These are phyloP conservation scores for Stictonetta naevosa DNA, from an alignment of 2,113 vertebrate species.

Conservation along the genomic window DNA sequence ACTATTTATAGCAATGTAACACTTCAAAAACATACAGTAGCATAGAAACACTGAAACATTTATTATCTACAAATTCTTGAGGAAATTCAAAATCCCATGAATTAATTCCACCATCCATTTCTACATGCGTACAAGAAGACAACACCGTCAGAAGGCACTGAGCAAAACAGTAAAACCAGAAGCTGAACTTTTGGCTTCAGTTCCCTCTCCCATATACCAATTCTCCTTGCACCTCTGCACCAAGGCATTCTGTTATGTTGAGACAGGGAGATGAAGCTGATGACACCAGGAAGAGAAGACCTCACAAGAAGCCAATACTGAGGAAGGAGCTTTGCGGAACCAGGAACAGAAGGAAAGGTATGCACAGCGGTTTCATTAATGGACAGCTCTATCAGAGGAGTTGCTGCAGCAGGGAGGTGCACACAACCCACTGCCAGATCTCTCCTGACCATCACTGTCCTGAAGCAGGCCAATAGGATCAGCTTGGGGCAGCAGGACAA, in stretches of 20 bases:
- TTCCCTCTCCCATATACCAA: neutral
- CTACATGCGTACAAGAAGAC: accelerated
- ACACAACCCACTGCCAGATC: accelerated
- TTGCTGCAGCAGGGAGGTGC: neutral
- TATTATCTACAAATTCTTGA: accelerated
- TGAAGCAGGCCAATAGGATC: accelerated
- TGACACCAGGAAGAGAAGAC: neutral
- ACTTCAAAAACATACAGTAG: neutral
- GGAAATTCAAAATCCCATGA: neutral
- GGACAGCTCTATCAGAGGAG: neutral
- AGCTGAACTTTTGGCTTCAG: neutral
- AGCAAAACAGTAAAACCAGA: neutral
- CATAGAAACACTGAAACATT: neutral
- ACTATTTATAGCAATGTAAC: accelerated
- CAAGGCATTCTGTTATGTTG: accelerated
- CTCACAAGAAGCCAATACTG: accelerated
- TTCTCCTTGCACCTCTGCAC: neutral
- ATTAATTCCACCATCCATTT: neutral
- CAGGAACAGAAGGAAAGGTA: neutral
- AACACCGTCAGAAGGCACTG: neutral
- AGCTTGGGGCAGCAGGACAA: neutral
- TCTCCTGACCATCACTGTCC: neutral
- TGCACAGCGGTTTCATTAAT: neutral
- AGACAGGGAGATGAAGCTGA: neutral
- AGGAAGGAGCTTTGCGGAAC: neutral